Base-by-base conservation (phyloP, 2,888 invertebrate genomes). In the Phlogophora meticulosa region DNA sequence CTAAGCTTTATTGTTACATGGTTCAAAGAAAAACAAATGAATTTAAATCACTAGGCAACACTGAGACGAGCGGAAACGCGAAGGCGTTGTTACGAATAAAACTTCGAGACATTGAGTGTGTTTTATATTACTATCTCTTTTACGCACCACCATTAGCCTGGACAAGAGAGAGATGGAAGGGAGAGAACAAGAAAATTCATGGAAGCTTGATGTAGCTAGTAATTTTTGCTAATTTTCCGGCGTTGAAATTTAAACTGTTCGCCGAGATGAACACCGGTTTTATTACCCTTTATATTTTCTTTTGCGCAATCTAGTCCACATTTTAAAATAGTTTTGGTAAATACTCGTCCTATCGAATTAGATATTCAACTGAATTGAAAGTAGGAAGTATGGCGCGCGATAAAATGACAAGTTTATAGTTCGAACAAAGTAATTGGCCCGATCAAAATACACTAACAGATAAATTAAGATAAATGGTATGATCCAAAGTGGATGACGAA, bases 1-100 rank as follows among this genome's bases (percentile, higher is more conserved):
- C 84, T 84, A 83, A 86, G 85, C 83, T 85, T 87, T 84, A 87
- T 89, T 89, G 88, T 90, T 87, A 87, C 87, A 83, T 81, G 84
- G 72, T 85, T 85, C 84, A 82, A 85, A 87, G 83, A 85, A 85
- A 87, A 86, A 83, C 81, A 86, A 87, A 88, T 86, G 86, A 85
- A 88, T 87, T 85, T 79, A 85, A 87, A 84, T 83, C 85, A 83
- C 81, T 81, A 79, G 68, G 65, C 79, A 80, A 83, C 80, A 78
- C 70, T 79, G 73, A 80, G 80, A 67, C 56, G 71, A 78, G 81
- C 84, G 83, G 80, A 86, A 85, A 82, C 69, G 81, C 73, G 82
- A 72, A 85, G 84, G 82, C 85, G 88, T 82, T 77, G 72, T 68
- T 69, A 68, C 75, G 81, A 73, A 82, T 81, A 77, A 78, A 82